Conservation (phyloP, 2,113 vertebrate species). For the Barbus barbus region DNA sequence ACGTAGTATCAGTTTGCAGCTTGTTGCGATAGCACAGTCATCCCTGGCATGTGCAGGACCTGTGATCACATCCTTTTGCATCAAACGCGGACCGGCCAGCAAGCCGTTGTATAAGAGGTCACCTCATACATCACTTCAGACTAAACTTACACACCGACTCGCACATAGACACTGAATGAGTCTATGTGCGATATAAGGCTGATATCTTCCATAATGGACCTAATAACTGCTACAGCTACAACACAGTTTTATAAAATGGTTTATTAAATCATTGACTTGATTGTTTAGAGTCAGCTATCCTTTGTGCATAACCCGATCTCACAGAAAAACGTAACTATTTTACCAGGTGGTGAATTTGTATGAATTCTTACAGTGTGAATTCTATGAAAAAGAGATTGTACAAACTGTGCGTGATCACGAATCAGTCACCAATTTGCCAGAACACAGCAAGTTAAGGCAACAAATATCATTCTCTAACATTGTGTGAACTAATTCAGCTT, state of each 20-base stretch:
- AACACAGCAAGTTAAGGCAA: too few species aligned
- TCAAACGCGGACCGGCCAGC: neutral
- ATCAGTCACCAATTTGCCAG: too few species aligned
- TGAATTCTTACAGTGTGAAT: too few species aligned
- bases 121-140: neutral
- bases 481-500: too few species aligned
- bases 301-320: too few species aligned
- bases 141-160: neutral
- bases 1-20: slow-evolving; percentile 65
- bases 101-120: neutral
- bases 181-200: neutral
- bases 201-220: neutral
- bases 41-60: slow-evolving; percentile 56
- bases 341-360: too few species aligned
- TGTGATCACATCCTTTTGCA: slow-evolving; percentile 36
- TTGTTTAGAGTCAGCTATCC: too few species aligned
- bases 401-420: too few species aligned
- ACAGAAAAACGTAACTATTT: too few species aligned
- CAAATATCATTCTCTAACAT: too few species aligned
- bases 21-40: slow-evolving; percentile 67
- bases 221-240: neutral
- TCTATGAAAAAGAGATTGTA: too few species aligned
- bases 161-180: neutral
- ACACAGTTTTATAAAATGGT: neutral
- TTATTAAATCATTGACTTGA: too few species aligned